A percentile compares a stretch with the other conserved stretches of the same genome.
These are phyloP conservation scores for Ursus arctos DNA, from an alignment of 2,113 vertebrate genomes.

Conservation along the genomic window DNA sequence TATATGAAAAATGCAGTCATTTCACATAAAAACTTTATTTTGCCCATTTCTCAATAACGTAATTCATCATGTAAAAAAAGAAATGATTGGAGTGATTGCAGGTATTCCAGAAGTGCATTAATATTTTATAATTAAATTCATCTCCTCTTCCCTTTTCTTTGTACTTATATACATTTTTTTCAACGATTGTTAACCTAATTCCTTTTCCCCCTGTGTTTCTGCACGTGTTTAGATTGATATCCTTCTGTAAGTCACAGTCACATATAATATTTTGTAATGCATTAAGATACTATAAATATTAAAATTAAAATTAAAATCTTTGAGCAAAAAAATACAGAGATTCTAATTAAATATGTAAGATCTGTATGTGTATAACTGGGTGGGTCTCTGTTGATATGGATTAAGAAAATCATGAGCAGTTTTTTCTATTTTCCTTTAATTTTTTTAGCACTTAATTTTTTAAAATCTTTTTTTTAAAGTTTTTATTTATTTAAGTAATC, in stretches of 20 bases:
- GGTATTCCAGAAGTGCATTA: neutral
- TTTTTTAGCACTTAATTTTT: conserved; percentile 6
- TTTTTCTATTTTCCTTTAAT: neutral
- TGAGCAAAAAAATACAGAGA: conserved; percentile 18
- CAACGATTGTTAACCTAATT: neutral
- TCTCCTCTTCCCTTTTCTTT: neutral
- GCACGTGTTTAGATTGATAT: neutral
- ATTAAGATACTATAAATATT: neutral
- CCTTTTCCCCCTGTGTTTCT: neutral
- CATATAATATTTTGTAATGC: neutral
- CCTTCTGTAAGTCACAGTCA: conserved; percentile 18
- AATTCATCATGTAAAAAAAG: neutral
- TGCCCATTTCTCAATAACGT: neutral
- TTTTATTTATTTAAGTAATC: neutral
- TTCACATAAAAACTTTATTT: conserved; percentile 46
- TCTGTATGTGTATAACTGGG: neutral
- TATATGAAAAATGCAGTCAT: neutral
- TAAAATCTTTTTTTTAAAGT: neutral
- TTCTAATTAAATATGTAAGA: neutral
- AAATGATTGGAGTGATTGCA: neutral
- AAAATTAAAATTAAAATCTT: conserved; percentile 23
- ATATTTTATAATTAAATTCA: neutral
- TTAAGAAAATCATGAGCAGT: neutral
- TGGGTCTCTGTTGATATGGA: neutral
- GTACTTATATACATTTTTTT: neutral